Evolutionary conservation across 2,797 vertebrate species (phyloP).

Genomic region (Leuciscus waleckii): DNA sequence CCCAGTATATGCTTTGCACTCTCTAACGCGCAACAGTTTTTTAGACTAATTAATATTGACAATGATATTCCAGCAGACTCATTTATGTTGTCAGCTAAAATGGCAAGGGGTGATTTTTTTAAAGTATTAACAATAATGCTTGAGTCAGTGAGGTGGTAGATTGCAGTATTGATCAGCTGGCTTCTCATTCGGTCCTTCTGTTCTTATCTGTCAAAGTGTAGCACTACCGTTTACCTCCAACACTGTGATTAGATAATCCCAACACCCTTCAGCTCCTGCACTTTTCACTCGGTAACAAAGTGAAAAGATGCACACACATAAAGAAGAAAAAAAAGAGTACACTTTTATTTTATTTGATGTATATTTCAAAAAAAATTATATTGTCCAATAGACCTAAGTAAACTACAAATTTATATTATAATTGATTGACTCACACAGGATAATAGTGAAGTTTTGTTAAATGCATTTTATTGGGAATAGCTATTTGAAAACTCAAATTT

Average conservation of each 20-base stretch:
- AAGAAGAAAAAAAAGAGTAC: background rate
- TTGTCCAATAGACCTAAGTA: no score
- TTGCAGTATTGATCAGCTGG: conserved; percentile 36
- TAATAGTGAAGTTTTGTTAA: background rate
- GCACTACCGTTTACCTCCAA: conserved; percentile 8
- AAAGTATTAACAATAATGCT: conserved; percentile 40
- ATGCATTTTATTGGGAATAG: background rate
- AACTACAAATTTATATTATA: no score
- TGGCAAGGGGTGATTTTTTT: conserved; percentile 22
- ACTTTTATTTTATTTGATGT: background rate
- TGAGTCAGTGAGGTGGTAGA: conserved; percentile 34
- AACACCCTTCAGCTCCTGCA: background rate
- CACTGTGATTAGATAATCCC: conserved; percentile 25
- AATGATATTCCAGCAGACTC: background rate
- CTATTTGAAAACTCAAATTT: background rate
- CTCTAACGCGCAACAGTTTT: background rate
- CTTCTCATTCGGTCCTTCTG: background rate
- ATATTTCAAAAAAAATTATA: background rate
- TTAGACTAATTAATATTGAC: conserved; percentile 39
- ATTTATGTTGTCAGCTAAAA: conserved; percentile 43
- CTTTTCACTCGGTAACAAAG: background rate
- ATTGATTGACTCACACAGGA: no score
- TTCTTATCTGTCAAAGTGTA: conserved; percentile 15
- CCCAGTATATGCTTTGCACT: background rate
- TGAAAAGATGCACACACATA: background rate